Base-by-base conservation (phyloP, 2,888 invertebrate species). In the Fragum whitleyi region DNA sequence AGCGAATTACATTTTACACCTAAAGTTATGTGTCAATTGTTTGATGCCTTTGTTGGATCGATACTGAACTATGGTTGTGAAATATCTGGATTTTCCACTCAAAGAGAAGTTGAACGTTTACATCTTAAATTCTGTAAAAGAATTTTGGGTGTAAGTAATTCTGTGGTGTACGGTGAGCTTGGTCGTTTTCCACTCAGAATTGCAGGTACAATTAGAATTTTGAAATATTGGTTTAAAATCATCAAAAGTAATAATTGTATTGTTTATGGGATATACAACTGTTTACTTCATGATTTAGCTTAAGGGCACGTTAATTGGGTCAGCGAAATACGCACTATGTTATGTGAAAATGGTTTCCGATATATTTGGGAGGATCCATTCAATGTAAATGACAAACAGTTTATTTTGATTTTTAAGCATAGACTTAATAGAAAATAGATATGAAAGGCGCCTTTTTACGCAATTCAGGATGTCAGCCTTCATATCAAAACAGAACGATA, bases 341-440 rank as follows among this genome's bases (percentile, higher is more conserved):
- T 67, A 21, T 19, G 14, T 2, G 19, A 21, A 42, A 42, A 42
- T 23, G 67, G 67, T 11, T 67, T 47, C n/a, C 23, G 14, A 21
- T 42, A 67, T 67, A 42, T 67, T n/a, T 67, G 39, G 21, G 67
- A 67, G 16, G 36, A 67, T 21, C 42, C 67, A 11, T 42, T 28
- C 21, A 26, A 7, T 42, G 67, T 42, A 23, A 47, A 23, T 28
- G n/a, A 42, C 21, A 42, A 39, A 14, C 26, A 47, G 9, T 42
- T 42, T 67, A 36, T 42, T 67, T 2, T 6, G 14, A 67, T 39
- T 14, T 67, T 67, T 67, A 42, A 42, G 32, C 23, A 67, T 19
- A 39, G 47, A 67, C 23, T 47, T 47, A 47, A 19, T 47, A 47
- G 47, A 47, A 47, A 36, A 36, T 36, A 36, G 9, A 36, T 36